Percentiles rank a stretch among this genome's conserved stretches.
phyloP scores from a whole-genome alignment of 2,797 vertebrate genomes.

The Microctenopoma steveboyesi region DNA sequence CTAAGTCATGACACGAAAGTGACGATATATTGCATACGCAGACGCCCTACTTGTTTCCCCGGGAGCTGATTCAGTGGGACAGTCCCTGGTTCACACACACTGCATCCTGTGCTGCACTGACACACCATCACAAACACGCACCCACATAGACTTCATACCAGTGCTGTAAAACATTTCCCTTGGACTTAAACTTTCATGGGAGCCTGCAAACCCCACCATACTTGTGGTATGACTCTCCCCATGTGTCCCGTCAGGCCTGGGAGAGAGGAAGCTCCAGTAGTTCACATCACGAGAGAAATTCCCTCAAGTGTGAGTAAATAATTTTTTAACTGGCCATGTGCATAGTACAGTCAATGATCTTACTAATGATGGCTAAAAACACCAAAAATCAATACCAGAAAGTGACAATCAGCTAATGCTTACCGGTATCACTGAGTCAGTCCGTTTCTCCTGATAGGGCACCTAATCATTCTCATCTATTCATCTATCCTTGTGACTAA shows the following conservation, averaged over 20 bases:
- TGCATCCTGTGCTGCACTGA: conserved; percentile 70
- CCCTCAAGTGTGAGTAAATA: conserved; percentile 37
- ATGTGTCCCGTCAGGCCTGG: conserved; percentile 74
- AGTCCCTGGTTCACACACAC: conserved; percentile 76
- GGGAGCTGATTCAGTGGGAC: conserved; percentile 71
- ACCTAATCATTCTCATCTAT: conserved; percentile 55
- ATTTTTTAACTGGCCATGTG: conserved; percentile 32
- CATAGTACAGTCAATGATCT: conserved; percentile 31
- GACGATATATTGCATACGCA: conserved; percentile 50
- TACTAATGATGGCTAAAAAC: conserved; percentile 27
- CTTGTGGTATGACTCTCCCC: conserved; percentile 79
- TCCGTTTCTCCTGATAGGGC: conserved; percentile 23
- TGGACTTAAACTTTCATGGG: conserved; percentile 81
- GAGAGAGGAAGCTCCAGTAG: conserved; percentile 71
- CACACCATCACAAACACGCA: conserved; percentile 61
- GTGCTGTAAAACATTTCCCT: conserved; percentile 70
- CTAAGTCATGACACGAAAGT: conserved; percentile 50
- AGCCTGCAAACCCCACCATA: conserved; percentile 82
- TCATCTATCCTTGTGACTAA: conserved; percentile 60
- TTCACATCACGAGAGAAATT: conserved; percentile 60
- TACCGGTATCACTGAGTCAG: conserved; percentile 13
- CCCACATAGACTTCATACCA: conserved; percentile 54
- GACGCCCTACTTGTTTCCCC: conserved; percentile 52
- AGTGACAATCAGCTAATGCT: not conserved
- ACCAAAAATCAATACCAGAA: conserved; percentile 5